A percentile compares a stretch with the other conserved stretches of the same genome.
phyloP scores from a whole-genome alignment of 2,113 vertebrate genomes.

The Melanerpes aurifrons region DNA sequence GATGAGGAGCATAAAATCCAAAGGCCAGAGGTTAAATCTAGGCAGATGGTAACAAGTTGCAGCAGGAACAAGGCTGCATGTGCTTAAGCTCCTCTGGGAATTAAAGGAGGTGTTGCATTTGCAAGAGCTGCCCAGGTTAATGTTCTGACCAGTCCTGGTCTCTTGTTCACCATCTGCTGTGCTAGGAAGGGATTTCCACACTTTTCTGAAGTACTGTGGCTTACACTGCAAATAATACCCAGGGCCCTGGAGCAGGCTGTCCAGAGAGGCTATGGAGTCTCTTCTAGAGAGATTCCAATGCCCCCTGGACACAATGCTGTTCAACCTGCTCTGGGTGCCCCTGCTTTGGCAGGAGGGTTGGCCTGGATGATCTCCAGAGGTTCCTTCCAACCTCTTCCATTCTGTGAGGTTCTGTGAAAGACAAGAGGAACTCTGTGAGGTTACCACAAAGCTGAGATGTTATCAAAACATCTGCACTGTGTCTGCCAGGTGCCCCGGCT shows the following conservation, averaged over 20 bases:
- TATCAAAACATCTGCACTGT: neutral
- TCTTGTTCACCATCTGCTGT: neutral
- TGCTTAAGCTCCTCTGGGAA: neutral
- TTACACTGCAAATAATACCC: neutral
- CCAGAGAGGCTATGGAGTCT: no score
- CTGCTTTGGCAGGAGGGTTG: no score
- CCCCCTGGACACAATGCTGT: no score
- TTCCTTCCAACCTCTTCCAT: no score
- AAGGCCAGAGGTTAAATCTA: neutral
- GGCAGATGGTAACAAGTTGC: neutral
- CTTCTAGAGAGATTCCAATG: no score
- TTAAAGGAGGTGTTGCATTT: neutral
- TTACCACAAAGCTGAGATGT: neutral
- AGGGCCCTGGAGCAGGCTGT: neutral
- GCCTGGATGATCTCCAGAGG: no score
- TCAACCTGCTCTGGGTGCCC: no score
- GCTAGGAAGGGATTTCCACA: neutral
- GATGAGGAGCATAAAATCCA: neutral
- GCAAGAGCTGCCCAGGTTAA: neutral
- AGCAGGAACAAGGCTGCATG: rapidly evolving
- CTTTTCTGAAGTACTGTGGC: neutral
- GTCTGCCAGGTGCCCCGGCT: neutral
- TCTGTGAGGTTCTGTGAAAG: neutral
- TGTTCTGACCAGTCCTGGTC: neutral
- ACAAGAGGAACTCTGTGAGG: neutral